These are phyloP conservation scores for Artibeus jamaicensis DNA, from an alignment of 2,797 vertebrate genomes.

Conservation along the genomic window DNA sequence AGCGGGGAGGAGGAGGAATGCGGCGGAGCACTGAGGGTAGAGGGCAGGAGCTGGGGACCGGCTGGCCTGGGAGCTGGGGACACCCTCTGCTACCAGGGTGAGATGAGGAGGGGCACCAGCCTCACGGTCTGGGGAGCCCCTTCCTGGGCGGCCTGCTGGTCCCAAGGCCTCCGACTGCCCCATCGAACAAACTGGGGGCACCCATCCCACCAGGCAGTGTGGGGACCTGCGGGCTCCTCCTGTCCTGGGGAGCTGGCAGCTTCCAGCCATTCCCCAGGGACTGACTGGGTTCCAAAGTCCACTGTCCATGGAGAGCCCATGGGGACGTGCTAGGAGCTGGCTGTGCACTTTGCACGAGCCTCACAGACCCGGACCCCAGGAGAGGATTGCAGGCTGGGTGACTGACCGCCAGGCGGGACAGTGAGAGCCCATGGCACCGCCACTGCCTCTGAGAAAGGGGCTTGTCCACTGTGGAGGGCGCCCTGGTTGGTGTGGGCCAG, in stretches of 20 bases:
- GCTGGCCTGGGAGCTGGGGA: neutral
- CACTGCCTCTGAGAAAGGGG: neutral
- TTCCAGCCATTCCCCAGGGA: neutral
- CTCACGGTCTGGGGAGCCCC: neutral
- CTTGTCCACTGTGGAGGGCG: rapidly evolving
- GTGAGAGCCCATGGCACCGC: neutral
- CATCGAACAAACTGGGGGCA: neutral
- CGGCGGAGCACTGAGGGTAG: neutral
- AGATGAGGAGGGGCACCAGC: neutral
- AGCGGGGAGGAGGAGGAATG: neutral
- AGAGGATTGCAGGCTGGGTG: neutral
- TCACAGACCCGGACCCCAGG: neutral
- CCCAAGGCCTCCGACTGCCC: constrained; percentile 26
- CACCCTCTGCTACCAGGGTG: neutral
- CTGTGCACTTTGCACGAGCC: rapidly evolving
- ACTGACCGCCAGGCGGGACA: neutral
- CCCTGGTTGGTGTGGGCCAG: neutral
- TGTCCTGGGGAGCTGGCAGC: neutral
- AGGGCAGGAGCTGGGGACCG: constrained; percentile 24
- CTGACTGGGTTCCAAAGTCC: neutral
- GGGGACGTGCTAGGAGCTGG: neutral
- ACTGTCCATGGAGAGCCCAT: neutral
- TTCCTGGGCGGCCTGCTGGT: neutral
- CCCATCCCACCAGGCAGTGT: neutral
- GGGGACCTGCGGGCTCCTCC: too few relatives aligned